Percentiles rank a stretch among this genome's conserved stretches.
phyloP scores from a whole-genome alignment of 2,797 vertebrate species.

The Brachymystax lenok region DNA sequence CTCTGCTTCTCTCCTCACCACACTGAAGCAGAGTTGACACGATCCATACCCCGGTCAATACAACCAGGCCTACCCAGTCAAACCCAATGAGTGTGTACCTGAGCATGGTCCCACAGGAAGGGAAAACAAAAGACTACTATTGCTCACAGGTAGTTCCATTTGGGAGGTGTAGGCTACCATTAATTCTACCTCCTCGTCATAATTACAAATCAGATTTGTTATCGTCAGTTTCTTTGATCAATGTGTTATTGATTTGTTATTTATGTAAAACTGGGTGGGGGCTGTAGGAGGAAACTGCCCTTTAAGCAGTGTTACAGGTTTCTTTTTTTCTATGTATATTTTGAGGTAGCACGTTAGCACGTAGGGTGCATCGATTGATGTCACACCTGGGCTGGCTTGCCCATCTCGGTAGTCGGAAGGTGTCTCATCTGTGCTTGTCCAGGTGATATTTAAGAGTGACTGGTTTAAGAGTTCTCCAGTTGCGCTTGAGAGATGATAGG shows the following conservation, averaged over 20 bases:
- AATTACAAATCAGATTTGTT: not conserved
- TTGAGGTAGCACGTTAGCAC: no score
- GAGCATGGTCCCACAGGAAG: not conserved
- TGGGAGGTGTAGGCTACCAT: not conserved
- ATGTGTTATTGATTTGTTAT: not conserved
- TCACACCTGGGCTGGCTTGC: no score
- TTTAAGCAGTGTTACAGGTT: no score
- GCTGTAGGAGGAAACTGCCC: not conserved
- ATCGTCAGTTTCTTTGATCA: not conserved
- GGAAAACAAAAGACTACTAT: not conserved
- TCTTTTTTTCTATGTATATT: no score
- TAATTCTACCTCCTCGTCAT: not conserved
- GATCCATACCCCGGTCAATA: constrained; percentile 65
- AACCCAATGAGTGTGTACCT: constrained; percentile 34
- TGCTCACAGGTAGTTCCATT: not conserved
- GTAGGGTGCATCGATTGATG: no score
- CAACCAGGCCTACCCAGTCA: constrained; percentile 29
- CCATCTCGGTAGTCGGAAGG: no score
- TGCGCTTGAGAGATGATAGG: no score
- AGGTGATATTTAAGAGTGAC: no score
- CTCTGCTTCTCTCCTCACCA: constrained; percentile 57
- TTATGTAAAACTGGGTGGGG: not conserved
- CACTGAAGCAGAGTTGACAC: constrained; percentile 52
- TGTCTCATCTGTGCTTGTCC: no score
- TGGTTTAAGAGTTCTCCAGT: no score